phyloP scores from a whole-genome alignment of 2,113 vertebrate genomes.

The Poicephalus gulielmi region DNA sequence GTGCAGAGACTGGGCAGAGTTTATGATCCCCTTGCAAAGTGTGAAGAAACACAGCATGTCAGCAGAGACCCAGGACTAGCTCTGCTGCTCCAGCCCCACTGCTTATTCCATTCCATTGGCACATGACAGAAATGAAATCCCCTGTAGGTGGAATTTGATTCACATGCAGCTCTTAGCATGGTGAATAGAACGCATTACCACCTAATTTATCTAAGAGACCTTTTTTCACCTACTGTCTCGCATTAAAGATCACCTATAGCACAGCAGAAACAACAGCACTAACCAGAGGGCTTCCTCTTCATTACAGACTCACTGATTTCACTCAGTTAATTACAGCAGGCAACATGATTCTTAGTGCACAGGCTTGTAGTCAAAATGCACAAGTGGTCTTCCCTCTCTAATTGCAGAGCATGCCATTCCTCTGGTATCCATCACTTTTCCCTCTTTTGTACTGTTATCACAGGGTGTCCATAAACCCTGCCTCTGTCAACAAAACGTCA shows the following conservation, averaged over 20 bases:
- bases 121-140: neutral
- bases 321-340: neutral
- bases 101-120: neutral
- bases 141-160: neutral
- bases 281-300: neutral
- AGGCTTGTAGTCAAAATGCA: neutral
- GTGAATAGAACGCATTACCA: neutral
- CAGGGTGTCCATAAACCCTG: neutral
- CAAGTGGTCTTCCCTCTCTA: neutral
- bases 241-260: neutral
- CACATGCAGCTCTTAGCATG: neutral
- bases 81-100: neutral
- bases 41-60: neutral
- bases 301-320: neutral
- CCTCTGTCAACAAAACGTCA: neutral
- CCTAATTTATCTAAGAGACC: neutral
- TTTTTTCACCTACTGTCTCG: neutral
- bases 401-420: neutral
- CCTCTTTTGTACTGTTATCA: neutral
- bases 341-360: fast-evolving
- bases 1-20: neutral
- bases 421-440: neutral
- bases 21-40: neutral
- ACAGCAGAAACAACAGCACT: neutral
- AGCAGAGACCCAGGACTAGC: neutral